Evolutionary conservation across 35 echinoderm and acorn worm genomes (phyloP), one percentile per base, ranked within the genome.

Genomic region (Acanthaster planci): DNA sequence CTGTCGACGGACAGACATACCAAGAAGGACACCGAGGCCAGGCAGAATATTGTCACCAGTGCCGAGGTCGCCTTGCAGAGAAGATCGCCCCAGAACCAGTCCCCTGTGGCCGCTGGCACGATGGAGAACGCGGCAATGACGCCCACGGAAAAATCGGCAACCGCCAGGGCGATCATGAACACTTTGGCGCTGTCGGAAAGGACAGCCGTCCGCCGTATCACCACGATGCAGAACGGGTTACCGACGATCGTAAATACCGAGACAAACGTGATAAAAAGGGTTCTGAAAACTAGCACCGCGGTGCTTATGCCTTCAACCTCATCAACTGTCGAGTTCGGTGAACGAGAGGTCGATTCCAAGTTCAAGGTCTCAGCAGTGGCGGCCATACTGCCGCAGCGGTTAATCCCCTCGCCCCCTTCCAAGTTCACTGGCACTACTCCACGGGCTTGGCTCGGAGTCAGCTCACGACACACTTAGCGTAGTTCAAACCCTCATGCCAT

Each of bases 11-110:
- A 58, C 22, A 83, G 29, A 60, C 81, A 83, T 1, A 83, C 53
- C 79, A 83, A 23, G 26, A 57, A 83, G 17, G 81, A 83, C 30
- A 83, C 81, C 10, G 81, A 83, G 4, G 81, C 56, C 15, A 83
- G 38, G 54, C 81, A 83, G 54, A 83, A 83, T n/a, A 83, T 83
- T 9, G 81, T 83, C 7, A 83, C 81, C 26, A 83, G 56, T 17
- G 81, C 81, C 53, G 81, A 51, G 22, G 81, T 83, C 5, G 44
- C 44, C 14, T 38, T 54, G 52, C 81, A 83, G 37, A 83, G 51
- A 2, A 16, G 9, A 1, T 83, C 32, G 10, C 81, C 81, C 79
- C 79, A 81, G 38, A 35, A 57, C 52, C 81, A 57, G 22, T 57
- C 38, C 5, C 81, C 81, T 10, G 38, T 36, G 5, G 56, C 53